Conservation (phyloP, 2,888 invertebrate species). For the Eilema depressum region DNA sequence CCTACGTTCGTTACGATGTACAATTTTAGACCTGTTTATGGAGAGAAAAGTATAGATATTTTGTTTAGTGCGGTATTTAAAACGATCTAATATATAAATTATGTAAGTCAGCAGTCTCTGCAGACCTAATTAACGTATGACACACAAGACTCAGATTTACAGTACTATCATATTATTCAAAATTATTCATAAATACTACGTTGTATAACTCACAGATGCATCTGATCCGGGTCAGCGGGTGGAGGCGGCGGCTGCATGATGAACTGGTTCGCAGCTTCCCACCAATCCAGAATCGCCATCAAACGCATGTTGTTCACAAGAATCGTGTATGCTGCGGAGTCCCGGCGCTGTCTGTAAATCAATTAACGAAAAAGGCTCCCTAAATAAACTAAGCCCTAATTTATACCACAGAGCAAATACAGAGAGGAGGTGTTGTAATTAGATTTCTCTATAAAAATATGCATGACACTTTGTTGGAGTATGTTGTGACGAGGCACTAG, state of each 20-base stretch:
- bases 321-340: conserved; percentile 93
- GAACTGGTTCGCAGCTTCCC: conserved; percentile 94
- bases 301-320: conserved; percentile 97
- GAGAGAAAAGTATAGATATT: too few relatives aligned
- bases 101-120: too few relatives aligned
- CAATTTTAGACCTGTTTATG: too few relatives aligned
- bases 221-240: conserved; percentile 67
- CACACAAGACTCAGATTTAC: too few relatives aligned
- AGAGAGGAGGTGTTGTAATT: neutral
- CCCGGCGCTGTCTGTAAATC: conserved; percentile 87
- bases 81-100: too few relatives aligned
- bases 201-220: conserved; percentile 56
- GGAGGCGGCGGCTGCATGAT: conserved; percentile 87
- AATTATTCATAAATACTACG: too few relatives aligned
- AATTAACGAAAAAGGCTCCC: neutral
- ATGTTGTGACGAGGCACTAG: too few relatives aligned
- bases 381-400: neutral
- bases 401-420: neutral
- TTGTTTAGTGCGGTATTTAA: too few relatives aligned
- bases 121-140: too few relatives aligned
- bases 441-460: neutral
- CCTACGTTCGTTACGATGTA: too few relatives aligned
- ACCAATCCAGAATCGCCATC: conserved; percentile 97
- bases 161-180: too few relatives aligned
- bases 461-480: neutral